phyloP scores from a whole-genome alignment of 2,113 vertebrate species.

The Condylura cristata region DNA sequence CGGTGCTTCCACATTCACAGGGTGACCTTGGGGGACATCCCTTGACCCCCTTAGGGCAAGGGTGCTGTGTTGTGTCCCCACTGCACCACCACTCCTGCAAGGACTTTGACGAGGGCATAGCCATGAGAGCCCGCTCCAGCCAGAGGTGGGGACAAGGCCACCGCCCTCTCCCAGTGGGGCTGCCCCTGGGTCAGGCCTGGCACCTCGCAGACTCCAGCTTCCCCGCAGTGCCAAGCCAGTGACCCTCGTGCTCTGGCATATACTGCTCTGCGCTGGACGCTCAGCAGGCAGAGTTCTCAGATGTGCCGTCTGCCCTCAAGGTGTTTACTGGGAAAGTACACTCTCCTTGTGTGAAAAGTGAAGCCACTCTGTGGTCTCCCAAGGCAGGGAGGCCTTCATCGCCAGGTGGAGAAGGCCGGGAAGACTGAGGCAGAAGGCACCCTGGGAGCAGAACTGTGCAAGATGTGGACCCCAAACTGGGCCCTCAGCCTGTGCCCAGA shows the following conservation, averaged over 20 bases:
- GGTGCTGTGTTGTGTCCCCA: background rate
- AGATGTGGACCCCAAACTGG: background rate
- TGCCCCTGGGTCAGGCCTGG: background rate
- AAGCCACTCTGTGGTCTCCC: background rate
- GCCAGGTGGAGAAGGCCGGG: background rate
- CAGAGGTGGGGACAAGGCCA: background rate
- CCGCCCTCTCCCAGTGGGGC: background rate
- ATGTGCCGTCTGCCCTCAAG: background rate
- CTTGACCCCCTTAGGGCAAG: background rate
- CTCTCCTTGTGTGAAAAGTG: background rate
- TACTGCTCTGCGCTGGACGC: background rate
- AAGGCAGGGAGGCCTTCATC: background rate
- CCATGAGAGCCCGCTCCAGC: background rate
- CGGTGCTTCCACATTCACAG: background rate
- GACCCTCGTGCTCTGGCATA: background rate
- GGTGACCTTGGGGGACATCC: background rate
- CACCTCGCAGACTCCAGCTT: background rate
- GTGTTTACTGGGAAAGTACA: background rate
- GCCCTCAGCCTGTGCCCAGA: too few relatives aligned
- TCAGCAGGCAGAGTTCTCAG: too few relatives aligned
- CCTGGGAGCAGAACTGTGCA: background rate
- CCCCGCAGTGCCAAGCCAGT: rapidly evolving
- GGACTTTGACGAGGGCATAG: background rate
- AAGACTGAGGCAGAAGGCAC: background rate
- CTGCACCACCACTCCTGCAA: background rate